Percentiles rank a stretch among this genome's conserved stretches.
Conservation (phyloP, 2,113 vertebrate genomes). For the Bos taurus region DNA sequence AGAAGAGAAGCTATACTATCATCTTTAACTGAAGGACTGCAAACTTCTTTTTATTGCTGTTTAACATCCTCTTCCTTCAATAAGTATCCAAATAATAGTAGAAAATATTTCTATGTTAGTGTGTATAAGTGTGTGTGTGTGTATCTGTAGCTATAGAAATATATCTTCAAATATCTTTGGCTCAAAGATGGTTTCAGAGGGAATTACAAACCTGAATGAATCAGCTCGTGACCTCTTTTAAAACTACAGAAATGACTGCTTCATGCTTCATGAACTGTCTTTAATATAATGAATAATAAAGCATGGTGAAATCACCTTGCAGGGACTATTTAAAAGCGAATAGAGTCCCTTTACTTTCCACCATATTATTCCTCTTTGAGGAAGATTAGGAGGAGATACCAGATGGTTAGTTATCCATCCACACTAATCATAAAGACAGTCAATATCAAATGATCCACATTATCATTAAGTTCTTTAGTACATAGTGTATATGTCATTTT, state of each 20-base stretch:
- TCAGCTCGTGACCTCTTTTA: slow-evolving; percentile 48
- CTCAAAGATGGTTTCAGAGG: slow-evolving; percentile 20
- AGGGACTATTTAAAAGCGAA: slow-evolving; percentile 39
- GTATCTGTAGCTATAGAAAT: neutral
- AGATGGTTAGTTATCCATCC: slow-evolving; percentile 46
- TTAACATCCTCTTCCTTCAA: neutral
- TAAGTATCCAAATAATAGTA: neutral
- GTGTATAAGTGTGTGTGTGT: neutral
- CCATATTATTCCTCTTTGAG: slow-evolving; percentile 41
- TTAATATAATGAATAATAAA: slow-evolving; percentile 57
- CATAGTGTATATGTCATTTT: neutral
- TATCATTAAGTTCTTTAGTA: slow-evolving; percentile 36
- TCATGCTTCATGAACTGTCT: slow-evolving; percentile 49
- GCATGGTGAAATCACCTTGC: slow-evolving; percentile 48
- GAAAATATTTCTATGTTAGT: neutral
- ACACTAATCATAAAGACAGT: slow-evolving; percentile 50
- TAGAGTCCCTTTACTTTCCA: neutral
- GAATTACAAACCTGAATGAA: slow-evolving; percentile 42
- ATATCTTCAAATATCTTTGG: neutral
- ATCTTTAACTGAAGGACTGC: neutral
- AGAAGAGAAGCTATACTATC: neutral
- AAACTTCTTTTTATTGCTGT: neutral
- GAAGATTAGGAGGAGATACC: slow-evolving; percentile 45
- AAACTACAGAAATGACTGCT: slow-evolving; percentile 46
- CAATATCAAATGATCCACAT: slow-evolving; percentile 35